Evolutionary conservation across 2,888 invertebrate species (phyloP).

Genomic region (Spicauda simplicius): DNA sequence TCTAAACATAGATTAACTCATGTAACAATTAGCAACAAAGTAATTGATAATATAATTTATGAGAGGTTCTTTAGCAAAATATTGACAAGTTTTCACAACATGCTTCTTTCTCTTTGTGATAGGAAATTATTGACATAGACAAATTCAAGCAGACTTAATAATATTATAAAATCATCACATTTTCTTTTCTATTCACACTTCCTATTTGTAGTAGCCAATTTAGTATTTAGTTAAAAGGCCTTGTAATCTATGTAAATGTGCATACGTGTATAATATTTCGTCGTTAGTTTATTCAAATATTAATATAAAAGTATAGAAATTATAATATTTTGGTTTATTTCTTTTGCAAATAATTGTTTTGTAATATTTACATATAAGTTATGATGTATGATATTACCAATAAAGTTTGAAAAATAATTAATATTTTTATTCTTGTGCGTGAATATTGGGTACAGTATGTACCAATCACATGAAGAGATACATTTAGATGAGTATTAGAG

Average conservation of each 20-base stretch:
- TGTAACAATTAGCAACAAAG: constrained; percentile 31
- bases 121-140: constrained; percentile 29
- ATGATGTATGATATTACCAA: constrained; percentile 60
- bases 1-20: constrained; percentile 38
- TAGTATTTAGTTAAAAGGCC: constrained; percentile 56
- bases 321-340: constrained; percentile 69
- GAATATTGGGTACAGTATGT: too few species aligned
- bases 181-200: constrained; percentile 42
- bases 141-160: constrained; percentile 21
- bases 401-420: constrained; percentile 55
- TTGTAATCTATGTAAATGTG: constrained; percentile 80
- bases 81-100: constrained; percentile 27
- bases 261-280: constrained; percentile 70
- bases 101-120: constrained; percentile 27
- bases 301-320: constrained; percentile 61
- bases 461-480: too few species aligned
- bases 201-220: constrained; percentile 45
- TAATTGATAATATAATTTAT: constrained; percentile 33
- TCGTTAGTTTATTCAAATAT: constrained; percentile 66
- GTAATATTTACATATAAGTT: constrained; percentile 69
- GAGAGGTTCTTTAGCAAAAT: constrained; percentile 15
- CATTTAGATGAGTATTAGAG: too few species aligned
- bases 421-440: too few species aligned
- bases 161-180: constrained; percentile 43
- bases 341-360: constrained; percentile 72